A percentile compares a stretch with the other conserved stretches of the same genome.
phyloP scores from a whole-genome alignment of 2,888 invertebrate genomes.

The Zootermopsis nevadensis region DNA sequence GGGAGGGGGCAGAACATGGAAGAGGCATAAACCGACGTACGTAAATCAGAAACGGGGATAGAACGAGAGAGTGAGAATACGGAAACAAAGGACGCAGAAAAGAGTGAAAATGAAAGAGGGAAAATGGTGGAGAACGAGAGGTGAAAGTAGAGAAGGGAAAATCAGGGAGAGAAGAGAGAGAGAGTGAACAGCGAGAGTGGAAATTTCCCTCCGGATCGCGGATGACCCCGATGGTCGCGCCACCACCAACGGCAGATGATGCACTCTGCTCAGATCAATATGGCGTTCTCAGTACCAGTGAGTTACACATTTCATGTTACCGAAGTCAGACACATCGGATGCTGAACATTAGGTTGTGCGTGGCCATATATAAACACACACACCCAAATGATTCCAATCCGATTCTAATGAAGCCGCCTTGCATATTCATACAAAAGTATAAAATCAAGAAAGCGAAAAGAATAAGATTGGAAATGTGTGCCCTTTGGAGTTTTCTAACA shows the following conservation, averaged over 20 bases:
- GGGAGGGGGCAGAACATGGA: too few species aligned
- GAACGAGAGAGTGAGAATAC: not conserved
- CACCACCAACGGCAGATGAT: not conserved
- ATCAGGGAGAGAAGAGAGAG: not conserved
- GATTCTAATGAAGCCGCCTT: too few species aligned
- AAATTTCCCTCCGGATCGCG: constrained; percentile 13
- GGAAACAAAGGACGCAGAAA: not conserved
- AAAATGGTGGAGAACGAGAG: not conserved
- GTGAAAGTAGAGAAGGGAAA: not conserved
- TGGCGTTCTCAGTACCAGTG: not conserved
- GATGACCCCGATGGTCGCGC: constrained; percentile 24
- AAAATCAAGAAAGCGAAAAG: too few species aligned
- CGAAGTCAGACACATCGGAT: too few species aligned
- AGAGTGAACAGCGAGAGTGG: not conserved
- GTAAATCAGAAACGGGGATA: not conserved
- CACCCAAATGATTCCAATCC: too few species aligned
- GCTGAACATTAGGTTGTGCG: too few species aligned
- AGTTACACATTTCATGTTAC: not conserved
- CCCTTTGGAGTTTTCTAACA: too few species aligned
- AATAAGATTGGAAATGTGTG: too few species aligned
- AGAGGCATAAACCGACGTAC: too few species aligned
- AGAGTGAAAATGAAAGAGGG: not conserved
- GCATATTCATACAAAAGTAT: too few species aligned
- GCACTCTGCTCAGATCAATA: constrained; percentile 14
- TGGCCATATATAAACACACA: too few species aligned